Evolutionary conservation across 2,113 vertebrate genomes (phyloP).

Genomic region (Actinemys pallida): DNA sequence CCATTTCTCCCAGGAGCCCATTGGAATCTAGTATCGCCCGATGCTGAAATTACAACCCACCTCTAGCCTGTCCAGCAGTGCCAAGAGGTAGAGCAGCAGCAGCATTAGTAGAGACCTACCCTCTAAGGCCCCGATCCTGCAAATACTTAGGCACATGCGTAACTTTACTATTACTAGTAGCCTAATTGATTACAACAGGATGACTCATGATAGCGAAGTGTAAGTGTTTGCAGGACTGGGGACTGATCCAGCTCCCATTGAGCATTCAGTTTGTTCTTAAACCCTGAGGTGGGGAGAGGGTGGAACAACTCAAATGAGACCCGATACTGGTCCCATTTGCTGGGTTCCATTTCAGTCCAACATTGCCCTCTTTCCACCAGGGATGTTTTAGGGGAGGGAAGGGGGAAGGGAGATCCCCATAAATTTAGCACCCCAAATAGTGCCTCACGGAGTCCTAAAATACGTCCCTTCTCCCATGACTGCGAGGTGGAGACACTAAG

Average conservation of each 20-base stretch:
- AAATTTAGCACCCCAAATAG: neutral
- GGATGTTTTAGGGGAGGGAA: neutral
- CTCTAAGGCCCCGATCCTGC: neutral
- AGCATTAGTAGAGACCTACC: neutral
- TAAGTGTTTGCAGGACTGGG: neutral
- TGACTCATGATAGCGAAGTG: neutral
- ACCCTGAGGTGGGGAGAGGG: neutral
- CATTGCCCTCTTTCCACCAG: neutral
- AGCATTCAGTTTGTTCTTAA: neutral
- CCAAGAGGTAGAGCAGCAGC: neutral
- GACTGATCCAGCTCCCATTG: neutral
- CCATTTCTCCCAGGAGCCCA: neutral
- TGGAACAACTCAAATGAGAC: neutral
- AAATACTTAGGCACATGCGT: neutral
- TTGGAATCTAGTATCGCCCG: neutral
- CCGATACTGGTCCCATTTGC: neutral
- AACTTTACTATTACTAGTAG: neutral
- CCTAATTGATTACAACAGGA: neutral
- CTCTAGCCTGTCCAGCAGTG: neutral
- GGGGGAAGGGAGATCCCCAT: neutral
- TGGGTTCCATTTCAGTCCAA: neutral
- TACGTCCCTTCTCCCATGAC: accelerated
- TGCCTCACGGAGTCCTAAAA: no score
- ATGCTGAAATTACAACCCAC: neutral
- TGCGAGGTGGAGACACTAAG: neutral